Evolutionary conservation across 2,888 invertebrate species (phyloP), one percentile per base, ranked within the genome.

Genomic region (Perithous albicinctus): DNA sequence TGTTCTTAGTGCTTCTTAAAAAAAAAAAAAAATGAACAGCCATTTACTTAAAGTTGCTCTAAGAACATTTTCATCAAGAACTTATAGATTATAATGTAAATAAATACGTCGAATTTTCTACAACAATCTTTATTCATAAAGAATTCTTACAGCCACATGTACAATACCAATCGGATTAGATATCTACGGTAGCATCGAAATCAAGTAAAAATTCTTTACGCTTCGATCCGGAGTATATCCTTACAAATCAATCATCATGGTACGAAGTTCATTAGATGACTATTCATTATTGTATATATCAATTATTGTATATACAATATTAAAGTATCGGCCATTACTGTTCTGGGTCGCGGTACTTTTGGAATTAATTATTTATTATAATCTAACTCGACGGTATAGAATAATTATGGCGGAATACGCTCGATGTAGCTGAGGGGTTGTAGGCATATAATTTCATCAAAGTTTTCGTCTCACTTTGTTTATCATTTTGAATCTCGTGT

Each of bases 71-170:
- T 29, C n/a, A 41, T 41, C 2, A n/a, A 41, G 41, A 1, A 41
- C n/a, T n/a, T 5, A 15, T 43, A 6, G 2, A 15, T 43, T 43
- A 15, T 2, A 5, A 43, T 12, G 15, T 48, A 20, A 48, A 48
- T 48, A 48, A 20, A 20, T 48, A 48, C 1, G 20, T 4, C 23
- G 2, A 3, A 23, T 2, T 86, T 91, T 90, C 91, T 92, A 92
- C 92, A 92, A 92, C 92, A 92, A 92, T 90, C 89, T 92, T 92
- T 92, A 92, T 92, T 91, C 89, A 89, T 90, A 90, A 91, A 89
- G 90, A 90, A 89, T 89, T 88, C 87, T 91, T 92, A 91, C 91
- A 92, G 90, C 89, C 90, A 91, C 90, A 90, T 91, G 88, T 91
- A 91, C 90, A 91, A 91, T 91, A 91, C 87, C 88, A 89, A 88